Conservation (phyloP, 2,888 invertebrate species). For the Drosophila ezoana region DNA sequence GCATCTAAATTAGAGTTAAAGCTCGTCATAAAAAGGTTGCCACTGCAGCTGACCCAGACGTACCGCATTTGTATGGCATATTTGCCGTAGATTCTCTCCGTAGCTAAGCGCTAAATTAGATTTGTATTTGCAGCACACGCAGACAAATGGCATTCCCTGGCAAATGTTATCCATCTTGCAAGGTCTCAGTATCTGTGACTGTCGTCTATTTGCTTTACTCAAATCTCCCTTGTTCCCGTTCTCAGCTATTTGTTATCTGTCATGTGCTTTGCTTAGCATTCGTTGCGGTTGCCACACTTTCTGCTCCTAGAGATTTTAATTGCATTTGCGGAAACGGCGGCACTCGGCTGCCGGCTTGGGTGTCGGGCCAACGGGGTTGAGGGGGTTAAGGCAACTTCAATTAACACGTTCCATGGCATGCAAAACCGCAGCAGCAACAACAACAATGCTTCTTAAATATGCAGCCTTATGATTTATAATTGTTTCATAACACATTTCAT, state of each 20-base stretch:
- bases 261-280: constrained; percentile 37
- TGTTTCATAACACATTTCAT: not conserved
- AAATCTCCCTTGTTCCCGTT: not conserved
- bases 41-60: not conserved
- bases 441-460: constrained; percentile 49
- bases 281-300: constrained; percentile 39
- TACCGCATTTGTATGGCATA: constrained; percentile 10
- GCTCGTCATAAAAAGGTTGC: constrained; percentile 20
- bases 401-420: constrained; percentile 60
- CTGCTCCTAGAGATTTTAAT: constrained; percentile 63
- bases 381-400: constrained; percentile 38
- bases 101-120: constrained; percentile 38
- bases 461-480: constrained; percentile 23
- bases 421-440: constrained; percentile 39
- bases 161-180: constrained; percentile 25
- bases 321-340: constrained; percentile 59
- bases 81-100: constrained; percentile 3
- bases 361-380: not conserved
- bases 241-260: constrained; percentile 69
- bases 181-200: not conserved
- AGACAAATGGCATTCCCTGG: constrained; percentile 39
- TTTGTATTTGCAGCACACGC: constrained; percentile 32
- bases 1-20: constrained; percentile 15
- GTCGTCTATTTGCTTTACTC: not conserved
- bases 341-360: constrained; percentile 13